Conservation (phyloP, 2,113 vertebrate species). For the Paratilapia polleni region DNA sequence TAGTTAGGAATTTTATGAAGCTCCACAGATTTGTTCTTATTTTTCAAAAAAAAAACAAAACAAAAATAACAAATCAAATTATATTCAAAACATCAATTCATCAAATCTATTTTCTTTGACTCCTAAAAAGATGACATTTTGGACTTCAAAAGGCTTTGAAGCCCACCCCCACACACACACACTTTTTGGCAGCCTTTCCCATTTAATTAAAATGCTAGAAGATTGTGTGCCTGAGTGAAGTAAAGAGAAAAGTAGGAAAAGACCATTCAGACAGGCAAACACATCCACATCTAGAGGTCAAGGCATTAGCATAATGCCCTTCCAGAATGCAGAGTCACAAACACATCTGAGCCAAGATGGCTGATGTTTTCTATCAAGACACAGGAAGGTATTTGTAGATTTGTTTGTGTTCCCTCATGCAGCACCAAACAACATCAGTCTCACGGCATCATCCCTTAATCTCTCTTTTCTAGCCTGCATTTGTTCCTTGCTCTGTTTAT, state of each 20-base stretch:
- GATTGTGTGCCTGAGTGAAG: slow-evolving; percentile 18
- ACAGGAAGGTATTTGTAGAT: slow-evolving; percentile 50
- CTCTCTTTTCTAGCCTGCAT: slow-evolving; percentile 12
- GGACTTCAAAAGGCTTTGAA: slow-evolving; percentile 8
- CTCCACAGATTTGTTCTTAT: background rate
- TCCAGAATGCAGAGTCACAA: slow-evolving; percentile 55
- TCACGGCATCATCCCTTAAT: slow-evolving; percentile 16
- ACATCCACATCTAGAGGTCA: slow-evolving; percentile 51
- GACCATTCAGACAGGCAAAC: slow-evolving; percentile 27
- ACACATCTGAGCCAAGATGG: slow-evolving; percentile 34
- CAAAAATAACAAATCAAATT: background rate
- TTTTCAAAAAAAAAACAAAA: background rate
- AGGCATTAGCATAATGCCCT: slow-evolving; percentile 51
- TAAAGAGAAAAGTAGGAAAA: slow-evolving; percentile 19
- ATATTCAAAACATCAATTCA: background rate
- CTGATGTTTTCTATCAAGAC: slow-evolving; percentile 31
- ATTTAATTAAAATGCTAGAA: slow-evolving; percentile 47
- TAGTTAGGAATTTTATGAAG: background rate
- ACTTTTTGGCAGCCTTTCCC: slow-evolving; percentile 10
- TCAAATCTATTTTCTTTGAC: background rate
- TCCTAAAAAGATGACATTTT: background rate
- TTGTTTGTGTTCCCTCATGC: slow-evolving; percentile 54
- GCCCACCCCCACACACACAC: background rate
- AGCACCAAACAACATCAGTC: slow-evolving; percentile 55
- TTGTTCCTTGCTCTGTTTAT: slow-evolving; percentile 29